Percentiles rank a stretch among this genome's conserved stretches.
phyloP scores from a whole-genome alignment of 1,140 invertebrate genomes.

The Pseudomyrmex cubaensis region DNA sequence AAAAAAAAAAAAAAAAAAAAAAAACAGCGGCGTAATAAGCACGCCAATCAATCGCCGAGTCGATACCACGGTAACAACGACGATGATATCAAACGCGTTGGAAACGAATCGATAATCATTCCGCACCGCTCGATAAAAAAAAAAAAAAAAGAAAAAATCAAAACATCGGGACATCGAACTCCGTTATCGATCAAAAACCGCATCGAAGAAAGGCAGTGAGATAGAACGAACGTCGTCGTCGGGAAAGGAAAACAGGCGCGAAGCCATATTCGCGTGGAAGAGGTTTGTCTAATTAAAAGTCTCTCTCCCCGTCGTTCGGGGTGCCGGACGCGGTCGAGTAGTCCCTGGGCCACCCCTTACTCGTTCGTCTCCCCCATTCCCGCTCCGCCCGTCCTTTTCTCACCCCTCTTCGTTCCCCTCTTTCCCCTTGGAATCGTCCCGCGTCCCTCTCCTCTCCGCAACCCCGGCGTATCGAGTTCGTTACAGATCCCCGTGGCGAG shows the following conservation, averaged over 20 bases:
- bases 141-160: neutral
- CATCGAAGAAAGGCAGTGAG: neutral
- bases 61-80: conserved; percentile 37
- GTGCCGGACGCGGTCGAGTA: conserved; percentile 41
- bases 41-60: conserved; percentile 37
- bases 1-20: neutral
- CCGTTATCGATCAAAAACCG: neutral
- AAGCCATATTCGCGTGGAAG: conserved; percentile 18
- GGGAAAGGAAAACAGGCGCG: neutral
- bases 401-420: conserved; percentile 16
- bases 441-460: conserved; percentile 43
- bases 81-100: conserved; percentile 21
- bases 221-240: too few species aligned
- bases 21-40: neutral
- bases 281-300: conserved; percentile 35
- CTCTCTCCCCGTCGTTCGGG: conserved; percentile 31
- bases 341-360: conserved; percentile 68
- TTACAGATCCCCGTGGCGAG: conserved; percentile 83
- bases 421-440: neutral
- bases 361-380: conserved; percentile 36
- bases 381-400: conserved; percentile 26
- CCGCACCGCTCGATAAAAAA: conserved; percentile 16
- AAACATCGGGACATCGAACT: neutral
- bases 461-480: conserved; percentile 82
- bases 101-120: conserved; percentile 30